Evolutionary conservation across 2,797 vertebrate species (phyloP), one percentile per base, ranked within the genome.

Genomic region (Tokudaia tokunoshimensis): DNA sequence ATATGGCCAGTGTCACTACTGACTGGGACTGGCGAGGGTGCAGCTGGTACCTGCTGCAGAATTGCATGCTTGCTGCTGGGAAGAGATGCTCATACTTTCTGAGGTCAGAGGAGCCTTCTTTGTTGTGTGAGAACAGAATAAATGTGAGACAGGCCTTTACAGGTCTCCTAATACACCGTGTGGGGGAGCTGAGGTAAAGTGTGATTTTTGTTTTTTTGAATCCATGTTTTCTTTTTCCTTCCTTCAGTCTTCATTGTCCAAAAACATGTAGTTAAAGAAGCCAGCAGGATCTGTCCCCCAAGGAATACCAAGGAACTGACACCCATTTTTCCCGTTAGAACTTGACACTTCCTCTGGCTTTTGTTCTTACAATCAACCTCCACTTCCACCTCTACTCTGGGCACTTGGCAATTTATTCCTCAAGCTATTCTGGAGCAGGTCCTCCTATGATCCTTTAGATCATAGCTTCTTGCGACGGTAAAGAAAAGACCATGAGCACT

Each of bases 151-250:
- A 52, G n/a, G 9, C 1, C 11, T 19, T 63, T 41, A 12, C 47
- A 41, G 50, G 47, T 82, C 79, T 89, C 65, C 52, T 74, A 52
- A 63, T 44, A 74, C 7, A 12, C 31, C 41, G 6, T 79, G 19
- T 91, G 70, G 95, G 52, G 72, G 55, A 78, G 50, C 8, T 15
- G 83, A 50, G 29, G 14, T 67, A 6, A 92, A 92, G 80, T 86
- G 19, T 44, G 24, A 86, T 78, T 92, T 86, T 55, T 80, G 50
- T 41, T 34, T 63, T 76, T 79, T 79, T 81, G 80, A 92, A 92
- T 76, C 85, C 70, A 94, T 72, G 57, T 41, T 82, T 83, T 87
- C 95, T 87, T 12, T 72, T 75, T 92, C 79, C 74, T 57, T 41
- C 44, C 14, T 57, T 57, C 50, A 17, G 6, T 67, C 55, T 94